Evolutionary conservation across 2,113 vertebrate species (phyloP), one percentile per base, ranked within the genome.

Genomic region (Callochromis pleurospilus): DNA sequence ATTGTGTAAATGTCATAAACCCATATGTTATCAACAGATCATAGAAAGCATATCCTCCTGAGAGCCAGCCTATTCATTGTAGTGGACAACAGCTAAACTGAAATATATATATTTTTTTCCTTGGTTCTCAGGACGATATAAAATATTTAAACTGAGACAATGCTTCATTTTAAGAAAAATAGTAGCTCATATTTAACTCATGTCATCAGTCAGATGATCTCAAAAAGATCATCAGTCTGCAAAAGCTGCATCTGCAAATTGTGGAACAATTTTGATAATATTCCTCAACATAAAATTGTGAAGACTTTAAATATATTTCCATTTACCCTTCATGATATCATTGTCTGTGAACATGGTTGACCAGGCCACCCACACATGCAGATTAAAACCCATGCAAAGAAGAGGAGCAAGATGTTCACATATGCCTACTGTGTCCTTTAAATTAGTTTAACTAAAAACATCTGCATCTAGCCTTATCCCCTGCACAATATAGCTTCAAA

Each of bases 21-120:
- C 62, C n/a, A 70, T 70, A 15, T 24, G 21, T 15, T 70, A 42
- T 70, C 65, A 70, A 70, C 38, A 70, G n/a, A 70, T 24, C 65
- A 42, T 14, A 70, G 38, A 24, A 42, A 24, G 38, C n/a, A 42
- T 6, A 24, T 42, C n/a, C 31, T 65, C 6, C 31, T 38, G 60
- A 65, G 36, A 68, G 19, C 19, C 10, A 65, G 60, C 60, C 60
- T 38, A 38, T 38, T 38, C 17, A 65, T 1, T 65, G 2, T 65
- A 38, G 10, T 38, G 60, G 10, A 65, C 60, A 65, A 65, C 33
- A 65, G 60, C 33, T 38, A 65, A n/a, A 65, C 17, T 65, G 33
- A 2, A 36, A 36, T 12, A 12, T n/a, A n/a, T n/a, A 3, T 1
- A 0, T 29, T 29, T 29, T 29, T 65, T n/a, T 2, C 60, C 60